These are phyloP conservation scores for Neodiprion lecontei DNA, from an alignment of 1,140 invertebrate species.

Conservation along the genomic window DNA sequence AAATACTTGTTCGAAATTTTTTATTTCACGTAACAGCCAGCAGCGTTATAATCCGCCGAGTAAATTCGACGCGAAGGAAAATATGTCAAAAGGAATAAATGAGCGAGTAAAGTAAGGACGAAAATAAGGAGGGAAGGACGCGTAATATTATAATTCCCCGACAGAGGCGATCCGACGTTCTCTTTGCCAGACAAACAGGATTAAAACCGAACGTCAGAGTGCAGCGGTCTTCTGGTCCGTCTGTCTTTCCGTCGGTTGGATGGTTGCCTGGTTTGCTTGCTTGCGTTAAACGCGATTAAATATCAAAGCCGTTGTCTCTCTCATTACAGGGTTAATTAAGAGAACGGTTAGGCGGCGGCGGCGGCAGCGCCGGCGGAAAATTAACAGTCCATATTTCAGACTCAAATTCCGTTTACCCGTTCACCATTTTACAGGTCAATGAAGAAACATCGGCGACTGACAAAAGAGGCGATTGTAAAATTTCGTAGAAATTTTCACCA, in stretches of 20 bases:
- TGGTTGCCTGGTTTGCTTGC: constrained; percentile 20
- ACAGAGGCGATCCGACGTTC: constrained; percentile 14
- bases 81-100: too few relatives aligned
- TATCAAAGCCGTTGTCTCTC: constrained; percentile 52
- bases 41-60: too few relatives aligned
- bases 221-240: constrained; percentile 15
- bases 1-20: too few relatives aligned
- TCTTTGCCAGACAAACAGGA: constrained; percentile 51
- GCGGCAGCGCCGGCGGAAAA: background rate
- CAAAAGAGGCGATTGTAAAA: background rate
- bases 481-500: background rate
- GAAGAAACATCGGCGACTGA: background rate
- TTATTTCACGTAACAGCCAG: too few relatives aligned
- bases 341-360: background rate
- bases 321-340: constrained; percentile 54
- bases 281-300: constrained; percentile 57
- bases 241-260: constrained; percentile 17
- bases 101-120: background rate
- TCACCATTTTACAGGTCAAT: background rate
- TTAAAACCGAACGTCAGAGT: constrained; percentile 40
- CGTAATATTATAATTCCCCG: constrained; percentile 29
- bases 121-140: background rate
- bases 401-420: background rate
- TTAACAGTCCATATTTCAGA: background rate
- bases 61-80: too few relatives aligned